Evolutionary conservation across 2,888 invertebrate species (phyloP).

Genomic region (Geophilus truncorum): DNA sequence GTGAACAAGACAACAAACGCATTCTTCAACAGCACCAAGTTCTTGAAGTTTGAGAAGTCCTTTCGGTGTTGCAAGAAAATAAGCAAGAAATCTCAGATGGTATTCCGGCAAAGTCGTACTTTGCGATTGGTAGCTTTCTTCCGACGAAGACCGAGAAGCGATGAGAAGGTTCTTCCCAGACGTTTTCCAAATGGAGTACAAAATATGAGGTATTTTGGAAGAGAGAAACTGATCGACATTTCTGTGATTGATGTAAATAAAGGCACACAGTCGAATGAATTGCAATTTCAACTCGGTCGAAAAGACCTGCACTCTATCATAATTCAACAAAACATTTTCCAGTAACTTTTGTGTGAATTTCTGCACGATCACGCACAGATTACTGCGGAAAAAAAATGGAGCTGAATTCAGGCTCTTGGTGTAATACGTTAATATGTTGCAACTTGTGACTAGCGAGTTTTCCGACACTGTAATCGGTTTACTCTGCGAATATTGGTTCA

Average conservation of each 20-base stretch:
- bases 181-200: background rate
- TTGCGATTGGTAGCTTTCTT: background rate
- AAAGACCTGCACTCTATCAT: background rate
- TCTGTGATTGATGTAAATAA: background rate
- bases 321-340: background rate
- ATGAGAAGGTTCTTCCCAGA: background rate
- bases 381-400: background rate
- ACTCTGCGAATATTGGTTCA: background rate
- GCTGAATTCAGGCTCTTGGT: background rate
- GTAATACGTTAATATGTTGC: background rate
- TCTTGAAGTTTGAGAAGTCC: conserved; percentile 17
- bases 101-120: background rate
- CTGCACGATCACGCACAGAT: background rate
- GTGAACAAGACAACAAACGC: conserved; percentile 12
- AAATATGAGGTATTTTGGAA: background rate
- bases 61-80: background rate
- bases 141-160: background rate
- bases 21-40: conserved; percentile 18
- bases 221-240: background rate
- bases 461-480: background rate
- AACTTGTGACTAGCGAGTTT: background rate
- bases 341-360: background rate
- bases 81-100: background rate
- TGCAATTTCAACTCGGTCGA: background rate
- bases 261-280: background rate